Base-by-base conservation (phyloP, 1,140 invertebrate species). In the Micrasema minimum region DNA sequence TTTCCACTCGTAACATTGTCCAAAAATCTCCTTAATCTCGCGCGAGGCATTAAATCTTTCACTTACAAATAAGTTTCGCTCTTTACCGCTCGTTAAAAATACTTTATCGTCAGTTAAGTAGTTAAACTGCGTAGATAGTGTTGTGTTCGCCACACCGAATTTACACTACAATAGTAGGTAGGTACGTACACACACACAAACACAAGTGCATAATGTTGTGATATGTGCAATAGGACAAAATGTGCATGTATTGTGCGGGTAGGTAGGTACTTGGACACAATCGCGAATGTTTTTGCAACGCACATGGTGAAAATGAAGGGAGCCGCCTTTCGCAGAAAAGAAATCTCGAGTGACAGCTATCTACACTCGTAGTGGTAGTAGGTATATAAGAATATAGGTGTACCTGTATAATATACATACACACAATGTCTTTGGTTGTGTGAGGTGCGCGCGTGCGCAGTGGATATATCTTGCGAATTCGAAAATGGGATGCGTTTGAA, bases 301-400 rank as follows among this genome's bases (percentile, higher is more conserved):
- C 43, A 51, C 20, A 20, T 7, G 48, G 48, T 51, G 48, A 51
- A 51, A 51, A 51, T 51, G 35, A 14, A 16, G 55, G 26, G n/a
- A 20, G 55, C n/a, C 50, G 35, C 55, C 55, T 59, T 59, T 59
- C 55, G n/a, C 16, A 38, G 31, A 59, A 59, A 55, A 41, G 55
- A 59, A 59, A 59, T 51, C 55, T 59, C 14, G 55, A 6, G 4
- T 59, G 35, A 16, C 55, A 35, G 35, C 12, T 31, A 20, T n/a
- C n/a, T n/a, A n/a, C n/a, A n/a, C n/a, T n/a, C n/a, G n/a, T n/a
- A n/a, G n/a, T n/a, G n/a, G n/a, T n/a, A n/a, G n/a, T n/a, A n/a
- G n/a, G n/a, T n/a, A n/a, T n/a, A n/a, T n/a, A n/a, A n/a, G n/a
- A n/a, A n/a, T n/a, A n/a, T n/a, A n/a, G n/a, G n/a, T n/a, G n/a